These are phyloP conservation scores for Lithodes maja DNA, from an alignment of 2,888 invertebrate genomes.

Conservation along the genomic window DNA sequence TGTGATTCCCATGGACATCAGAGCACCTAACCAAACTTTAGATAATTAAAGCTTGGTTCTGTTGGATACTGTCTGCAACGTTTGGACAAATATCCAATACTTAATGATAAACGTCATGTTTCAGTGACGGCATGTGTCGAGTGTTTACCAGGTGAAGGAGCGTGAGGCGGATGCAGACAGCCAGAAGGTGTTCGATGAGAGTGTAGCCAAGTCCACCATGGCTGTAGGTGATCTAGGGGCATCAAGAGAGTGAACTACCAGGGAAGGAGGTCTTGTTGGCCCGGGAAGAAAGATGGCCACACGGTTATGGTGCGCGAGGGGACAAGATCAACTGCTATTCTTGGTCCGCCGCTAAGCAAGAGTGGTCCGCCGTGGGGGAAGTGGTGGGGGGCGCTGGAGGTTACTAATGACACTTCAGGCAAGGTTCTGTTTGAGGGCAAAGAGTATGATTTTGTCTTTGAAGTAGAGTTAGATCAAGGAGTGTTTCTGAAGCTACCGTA, in stretches of 20 bases:
- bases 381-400: constrained; percentile 85
- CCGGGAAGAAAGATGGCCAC: constrained; percentile 82
- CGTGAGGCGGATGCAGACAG: constrained; percentile 82
- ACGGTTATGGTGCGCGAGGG: constrained; percentile 87
- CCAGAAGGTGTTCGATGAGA: constrained; percentile 82
- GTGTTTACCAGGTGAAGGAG: constrained; percentile 85
- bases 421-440: constrained; percentile 89
- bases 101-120: neutral
- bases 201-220: constrained; percentile 79
- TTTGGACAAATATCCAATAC: neutral
- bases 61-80: too few species aligned
- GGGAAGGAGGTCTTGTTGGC: constrained; percentile 79
- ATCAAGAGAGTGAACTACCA: constrained; percentile 89
- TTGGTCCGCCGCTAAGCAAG: constrained; percentile 80
- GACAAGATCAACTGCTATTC: constrained; percentile 80
- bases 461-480: constrained; percentile 95
- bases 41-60: too few species aligned
- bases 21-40: too few species aligned
- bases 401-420: constrained; percentile 80
- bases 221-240: constrained; percentile 85
- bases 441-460: constrained; percentile 96
- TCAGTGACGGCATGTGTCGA: constrained; percentile 90
- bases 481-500: constrained; percentile 93
- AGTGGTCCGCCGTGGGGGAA: constrained; percentile 92
- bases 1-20: too few species aligned